Percentiles rank a stretch among this genome's conserved stretches.
Conservation (phyloP, 2,113 vertebrate genomes). For the Rhinolophus ferrumequinum region DNA sequence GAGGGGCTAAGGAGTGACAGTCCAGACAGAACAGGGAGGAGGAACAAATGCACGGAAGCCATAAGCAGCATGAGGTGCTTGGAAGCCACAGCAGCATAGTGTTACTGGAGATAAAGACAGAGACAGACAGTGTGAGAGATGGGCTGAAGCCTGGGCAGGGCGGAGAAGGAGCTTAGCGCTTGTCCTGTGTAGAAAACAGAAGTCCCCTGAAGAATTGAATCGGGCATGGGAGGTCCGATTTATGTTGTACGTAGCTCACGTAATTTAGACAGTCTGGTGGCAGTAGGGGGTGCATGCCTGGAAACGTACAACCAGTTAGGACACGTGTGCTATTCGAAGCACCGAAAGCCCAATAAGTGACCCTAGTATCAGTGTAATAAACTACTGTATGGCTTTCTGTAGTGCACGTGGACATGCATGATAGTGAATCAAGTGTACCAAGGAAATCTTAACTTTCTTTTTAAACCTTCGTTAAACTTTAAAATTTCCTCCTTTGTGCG, state of each 20-base stretch:
- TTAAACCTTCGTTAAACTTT: not conserved
- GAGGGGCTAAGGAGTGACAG: not conserved
- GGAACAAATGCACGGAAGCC: not conserved
- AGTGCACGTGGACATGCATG: too few relatives aligned
- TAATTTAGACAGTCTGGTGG: not conserved
- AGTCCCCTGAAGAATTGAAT: not conserved
- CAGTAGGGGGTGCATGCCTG: rapidly evolving
- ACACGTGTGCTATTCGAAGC: not conserved
- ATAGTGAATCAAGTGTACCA: not conserved
- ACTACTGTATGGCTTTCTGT: too few relatives aligned
- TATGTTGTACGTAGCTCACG: not conserved
- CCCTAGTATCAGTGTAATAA: not conserved
- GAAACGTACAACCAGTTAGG: not conserved
- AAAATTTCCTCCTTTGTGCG: not conserved
- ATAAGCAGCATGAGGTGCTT: rapidly evolving
- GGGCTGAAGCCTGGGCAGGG: not conserved
- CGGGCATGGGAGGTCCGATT: not conserved
- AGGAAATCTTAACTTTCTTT: not conserved
- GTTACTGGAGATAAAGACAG: not conserved
- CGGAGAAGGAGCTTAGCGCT: not conserved
- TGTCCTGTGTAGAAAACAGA: not conserved
- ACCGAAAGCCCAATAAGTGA: not conserved
- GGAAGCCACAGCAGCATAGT: not conserved
- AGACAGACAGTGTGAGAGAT: not conserved
- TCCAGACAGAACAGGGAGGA: not conserved